phyloP scores from a whole-genome alignment of 2,797 vertebrate species.

The Florisuga fusca region DNA sequence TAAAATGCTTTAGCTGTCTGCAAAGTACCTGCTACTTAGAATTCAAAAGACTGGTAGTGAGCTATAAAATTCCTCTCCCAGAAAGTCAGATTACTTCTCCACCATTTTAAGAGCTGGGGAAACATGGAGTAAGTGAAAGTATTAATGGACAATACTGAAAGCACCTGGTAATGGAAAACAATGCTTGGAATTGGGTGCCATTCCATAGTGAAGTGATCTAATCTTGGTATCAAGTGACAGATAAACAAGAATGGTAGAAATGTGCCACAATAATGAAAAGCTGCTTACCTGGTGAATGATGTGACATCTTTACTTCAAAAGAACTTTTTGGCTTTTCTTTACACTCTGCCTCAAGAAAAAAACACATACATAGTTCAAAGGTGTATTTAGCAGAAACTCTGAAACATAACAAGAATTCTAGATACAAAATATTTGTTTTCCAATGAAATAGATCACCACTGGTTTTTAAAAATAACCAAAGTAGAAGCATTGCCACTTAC shows the following conservation, averaged over 20 bases:
- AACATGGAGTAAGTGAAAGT: background rate
- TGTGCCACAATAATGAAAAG: background rate
- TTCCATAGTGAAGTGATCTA: too few relatives aligned
- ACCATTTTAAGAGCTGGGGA: background rate
- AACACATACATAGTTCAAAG: background rate
- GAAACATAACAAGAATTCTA: background rate
- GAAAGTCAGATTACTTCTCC: background rate
- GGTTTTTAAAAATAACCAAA: background rate
- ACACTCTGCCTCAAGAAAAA: background rate
- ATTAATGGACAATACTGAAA: background rate
- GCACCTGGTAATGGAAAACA: background rate
- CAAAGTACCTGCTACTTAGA: background rate
- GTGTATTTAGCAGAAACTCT: background rate
- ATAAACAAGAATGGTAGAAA: background rate
- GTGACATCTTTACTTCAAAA: background rate
- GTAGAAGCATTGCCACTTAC: background rate
- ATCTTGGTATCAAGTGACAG: background rate
- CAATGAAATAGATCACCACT: background rate
- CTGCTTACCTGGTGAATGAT: background rate
- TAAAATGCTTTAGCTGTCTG: background rate
- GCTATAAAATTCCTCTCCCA: background rate
- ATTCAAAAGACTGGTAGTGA: rapidly evolving
- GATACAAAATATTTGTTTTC: background rate
- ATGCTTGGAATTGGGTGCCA: background rate
- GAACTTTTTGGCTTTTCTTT: background rate